Percentiles rank a stretch among this genome's conserved stretches.
phyloP scores from a whole-genome alignment of 2,888 invertebrate genomes.

The Parnassius apollo region DNA sequence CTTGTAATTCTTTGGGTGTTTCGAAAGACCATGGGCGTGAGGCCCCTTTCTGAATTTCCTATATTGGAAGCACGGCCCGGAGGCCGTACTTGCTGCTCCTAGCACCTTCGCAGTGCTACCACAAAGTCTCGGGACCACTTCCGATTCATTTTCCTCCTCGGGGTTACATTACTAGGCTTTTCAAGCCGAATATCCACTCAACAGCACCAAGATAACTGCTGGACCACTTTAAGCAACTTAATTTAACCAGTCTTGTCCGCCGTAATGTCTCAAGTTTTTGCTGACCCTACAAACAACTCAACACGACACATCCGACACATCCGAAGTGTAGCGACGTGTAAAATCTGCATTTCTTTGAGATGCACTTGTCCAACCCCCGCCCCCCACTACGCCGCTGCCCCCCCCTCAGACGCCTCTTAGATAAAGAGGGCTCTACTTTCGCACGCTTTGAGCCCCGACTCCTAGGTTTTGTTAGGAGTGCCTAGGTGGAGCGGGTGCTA shows the following conservation, averaged over 20 bases:
- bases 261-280: constrained; percentile 31
- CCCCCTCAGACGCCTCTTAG: constrained; percentile 62
- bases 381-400: constrained; percentile 31
- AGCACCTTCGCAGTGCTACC: no score
- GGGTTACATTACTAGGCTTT: no score
- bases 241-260: background rate
- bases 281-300: constrained; percentile 45
- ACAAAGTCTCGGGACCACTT: no score
- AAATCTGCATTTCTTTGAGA: constrained; percentile 82
- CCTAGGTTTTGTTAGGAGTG: constrained; percentile 67
- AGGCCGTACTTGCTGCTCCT: no score
- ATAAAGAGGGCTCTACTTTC: constrained; percentile 78
- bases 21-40: no score
- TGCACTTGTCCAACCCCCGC: constrained; percentile 69
- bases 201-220: no score
- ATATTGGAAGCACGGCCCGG: no score
- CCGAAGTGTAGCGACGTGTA: constrained; percentile 80
- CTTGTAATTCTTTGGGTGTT: no score
- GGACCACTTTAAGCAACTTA: background rate
- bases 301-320: constrained; percentile 68
- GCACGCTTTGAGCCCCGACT: constrained; percentile 72
- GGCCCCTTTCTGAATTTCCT: no score
- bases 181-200: no score
- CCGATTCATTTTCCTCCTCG: no score
- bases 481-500: constrained; percentile 36